These are phyloP conservation scores for Megaustenia siamemsis DNA, from an alignment of 2,888 invertebrate species.

Conservation along the genomic window DNA sequence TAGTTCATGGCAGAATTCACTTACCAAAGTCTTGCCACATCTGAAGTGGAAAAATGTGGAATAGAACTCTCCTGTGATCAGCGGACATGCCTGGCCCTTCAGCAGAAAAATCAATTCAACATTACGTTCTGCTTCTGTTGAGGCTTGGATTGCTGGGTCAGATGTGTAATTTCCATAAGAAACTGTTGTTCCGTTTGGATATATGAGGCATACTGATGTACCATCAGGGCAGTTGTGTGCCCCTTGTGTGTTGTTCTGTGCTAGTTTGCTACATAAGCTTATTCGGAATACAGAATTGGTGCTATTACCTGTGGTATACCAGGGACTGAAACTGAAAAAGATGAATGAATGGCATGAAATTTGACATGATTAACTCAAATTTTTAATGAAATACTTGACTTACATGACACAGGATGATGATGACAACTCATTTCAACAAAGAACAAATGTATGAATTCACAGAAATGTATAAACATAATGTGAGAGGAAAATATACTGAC, in stretches of 20 bases:
- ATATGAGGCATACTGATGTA: conserved; percentile 63
- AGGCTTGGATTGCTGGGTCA: not conserved
- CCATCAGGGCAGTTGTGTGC: conserved; percentile 59
- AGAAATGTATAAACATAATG: too few relatives aligned
- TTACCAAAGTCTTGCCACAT: conserved; percentile 72
- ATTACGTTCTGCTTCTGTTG: conserved; percentile 43
- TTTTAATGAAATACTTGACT: too few relatives aligned
- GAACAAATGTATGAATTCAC: not conserved
- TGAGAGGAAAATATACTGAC: not conserved
- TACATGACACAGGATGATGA: too few relatives aligned
- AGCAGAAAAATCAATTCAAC: conserved; percentile 62
- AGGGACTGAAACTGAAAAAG: conserved; percentile 62
- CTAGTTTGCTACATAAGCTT: conserved; percentile 64
- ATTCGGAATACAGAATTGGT: conserved; percentile 65
- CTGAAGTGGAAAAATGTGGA: conserved; percentile 69
- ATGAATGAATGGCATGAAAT: too few relatives aligned
- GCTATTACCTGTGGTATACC: conserved; percentile 63
- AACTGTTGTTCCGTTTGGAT: conserved; percentile 57
- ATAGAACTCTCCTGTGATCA: conserved; percentile 51
- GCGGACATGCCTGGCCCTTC: conserved; percentile 64
- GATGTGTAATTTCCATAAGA: conserved; percentile 62
- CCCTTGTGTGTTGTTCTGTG: conserved; percentile 45
- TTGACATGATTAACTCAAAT: too few relatives aligned
- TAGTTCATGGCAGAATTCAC: conserved; percentile 18
- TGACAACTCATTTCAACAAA: not conserved